These are phyloP conservation scores for Diabrotica virgifera DNA, from an alignment of 1,140 invertebrate species.

Conservation along the genomic window DNA sequence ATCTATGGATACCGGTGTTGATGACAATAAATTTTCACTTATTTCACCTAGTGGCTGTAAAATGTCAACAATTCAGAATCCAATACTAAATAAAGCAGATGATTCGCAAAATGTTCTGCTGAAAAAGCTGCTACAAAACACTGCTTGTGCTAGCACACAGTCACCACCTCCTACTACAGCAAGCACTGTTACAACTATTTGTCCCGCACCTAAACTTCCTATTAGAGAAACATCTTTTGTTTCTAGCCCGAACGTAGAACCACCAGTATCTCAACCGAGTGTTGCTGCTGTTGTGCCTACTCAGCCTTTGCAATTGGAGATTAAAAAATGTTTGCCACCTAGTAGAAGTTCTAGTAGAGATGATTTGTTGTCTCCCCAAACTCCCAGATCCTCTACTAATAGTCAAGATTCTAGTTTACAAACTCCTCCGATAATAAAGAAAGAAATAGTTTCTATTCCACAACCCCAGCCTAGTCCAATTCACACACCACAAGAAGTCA, in stretches of 20 bases:
- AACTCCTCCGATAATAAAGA: conserved; percentile 44
- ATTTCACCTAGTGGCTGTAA: conserved; percentile 38
- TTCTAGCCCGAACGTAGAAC: conserved; percentile 46
- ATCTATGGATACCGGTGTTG: conserved; percentile 9
- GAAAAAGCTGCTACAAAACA: conserved; percentile 87
- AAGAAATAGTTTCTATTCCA: conserved; percentile 28
- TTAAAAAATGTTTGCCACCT: conserved; percentile 43
- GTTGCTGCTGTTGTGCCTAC: conserved; percentile 18
- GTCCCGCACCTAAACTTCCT: conserved; percentile 51
- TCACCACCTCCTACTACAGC: conserved; percentile 51
- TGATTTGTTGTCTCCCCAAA: conserved; percentile 47
- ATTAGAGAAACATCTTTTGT: conserved; percentile 58
- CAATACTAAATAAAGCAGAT: conserved; percentile 54
- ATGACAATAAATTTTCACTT: conserved; percentile 22
- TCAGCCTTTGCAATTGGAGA: conserved; percentile 45
- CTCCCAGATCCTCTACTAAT: conserved; percentile 43
- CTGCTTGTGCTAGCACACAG: conserved; percentile 60
- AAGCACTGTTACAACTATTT: conserved; percentile 50
- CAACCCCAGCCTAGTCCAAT: conserved; percentile 32
- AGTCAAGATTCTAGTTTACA: conserved; percentile 47
- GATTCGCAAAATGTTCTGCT: conserved; percentile 86
- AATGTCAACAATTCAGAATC: conserved; percentile 35
- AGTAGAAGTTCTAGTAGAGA: conserved; percentile 45
- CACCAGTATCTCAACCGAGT: conserved; percentile 22
- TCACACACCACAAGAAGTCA: conserved; percentile 55